These are phyloP conservation scores for Drosophila phalerata DNA, from an alignment of 2,888 invertebrate genomes.

Conservation along the genomic window DNA sequence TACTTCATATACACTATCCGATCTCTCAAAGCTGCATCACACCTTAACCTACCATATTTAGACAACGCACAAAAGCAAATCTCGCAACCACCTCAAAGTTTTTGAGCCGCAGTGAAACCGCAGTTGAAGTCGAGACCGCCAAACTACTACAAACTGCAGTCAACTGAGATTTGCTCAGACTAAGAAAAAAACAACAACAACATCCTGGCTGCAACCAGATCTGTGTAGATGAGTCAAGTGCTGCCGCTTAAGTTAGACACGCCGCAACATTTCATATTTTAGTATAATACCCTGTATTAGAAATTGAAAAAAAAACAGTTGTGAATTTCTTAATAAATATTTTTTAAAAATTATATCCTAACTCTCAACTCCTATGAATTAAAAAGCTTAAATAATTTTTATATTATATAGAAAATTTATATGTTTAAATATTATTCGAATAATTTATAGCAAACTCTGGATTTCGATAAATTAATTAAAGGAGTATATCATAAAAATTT, in stretches of 20 bases:
- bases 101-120: constrained; percentile 54
- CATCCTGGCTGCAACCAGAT: constrained; percentile 1
- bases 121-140: constrained; percentile 49
- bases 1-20: constrained; percentile 7
- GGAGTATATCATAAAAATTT: too few relatives aligned
- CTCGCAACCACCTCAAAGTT: constrained; percentile 41
- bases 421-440: too few relatives aligned
- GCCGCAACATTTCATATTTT: constrained; percentile 42
- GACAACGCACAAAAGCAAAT: constrained; percentile 8
- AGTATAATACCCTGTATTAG: constrained; percentile 13
- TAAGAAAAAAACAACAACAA: constrained; percentile 4
- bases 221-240: constrained; percentile 21
- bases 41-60: constrained; percentile 20
- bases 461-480: too few relatives aligned
- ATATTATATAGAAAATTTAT: too few relatives aligned
- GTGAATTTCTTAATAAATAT: background rate
- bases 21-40: constrained; percentile 18
- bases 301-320: background rate
- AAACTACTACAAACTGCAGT: constrained; percentile 46
- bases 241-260: constrained; percentile 15
- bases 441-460: too few relatives aligned
- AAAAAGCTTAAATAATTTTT: too few relatives aligned
- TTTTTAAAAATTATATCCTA: too few relatives aligned
- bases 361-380: too few relatives aligned
- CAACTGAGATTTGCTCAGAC: constrained; percentile 46